Percentiles rank a stretch among this genome's conserved stretches.
These are phyloP conservation scores for Ianthella basta DNA, from an alignment of 37 sponge, comb jelly and placozoan genomes.

Conservation along the genomic window DNA sequence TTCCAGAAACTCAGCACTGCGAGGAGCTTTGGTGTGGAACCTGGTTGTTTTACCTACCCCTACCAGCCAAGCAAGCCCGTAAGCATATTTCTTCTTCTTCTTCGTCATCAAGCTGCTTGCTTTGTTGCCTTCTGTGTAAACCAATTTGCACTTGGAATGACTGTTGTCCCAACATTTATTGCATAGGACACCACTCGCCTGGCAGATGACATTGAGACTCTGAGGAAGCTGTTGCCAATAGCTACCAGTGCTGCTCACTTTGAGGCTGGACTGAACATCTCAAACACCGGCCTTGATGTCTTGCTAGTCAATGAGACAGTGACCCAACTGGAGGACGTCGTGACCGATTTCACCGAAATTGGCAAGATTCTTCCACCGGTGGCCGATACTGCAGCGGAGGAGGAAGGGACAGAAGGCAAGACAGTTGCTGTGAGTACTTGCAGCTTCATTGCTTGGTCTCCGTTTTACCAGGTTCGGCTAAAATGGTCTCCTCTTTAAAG, in stretches of 20 bases:
- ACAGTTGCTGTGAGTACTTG: too few relatives aligned
- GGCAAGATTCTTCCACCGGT: neutral
- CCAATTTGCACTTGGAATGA: neutral
- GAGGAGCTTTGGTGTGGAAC: neutral
- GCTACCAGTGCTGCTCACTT: neutral
- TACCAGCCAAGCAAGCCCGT: constrained; percentile 19
- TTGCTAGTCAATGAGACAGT: constrained; percentile 16
- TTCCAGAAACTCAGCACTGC: neutral
- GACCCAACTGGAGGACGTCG: neutral
- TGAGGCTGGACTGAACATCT: neutral
- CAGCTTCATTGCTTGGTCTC: too few relatives aligned
- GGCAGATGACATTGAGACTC: constrained; percentile 14
- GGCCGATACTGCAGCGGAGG: neutral
- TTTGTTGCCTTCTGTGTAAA: neutral
- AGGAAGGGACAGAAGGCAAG: neutral
- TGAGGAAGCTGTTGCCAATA: constrained; percentile 9
- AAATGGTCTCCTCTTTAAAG: too few relatives aligned
- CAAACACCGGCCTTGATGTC: neutral
- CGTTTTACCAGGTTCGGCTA: too few relatives aligned
- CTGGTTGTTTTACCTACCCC: constrained; percentile 14
- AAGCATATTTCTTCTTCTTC: neutral
- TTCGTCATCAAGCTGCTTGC: neutral
- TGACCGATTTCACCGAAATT: neutral
- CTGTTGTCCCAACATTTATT: neutral
- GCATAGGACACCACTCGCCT: constrained; percentile 5